Base-by-base conservation (phyloP, 2,888 invertebrate genomes). In the Sipunculus nudus region DNA sequence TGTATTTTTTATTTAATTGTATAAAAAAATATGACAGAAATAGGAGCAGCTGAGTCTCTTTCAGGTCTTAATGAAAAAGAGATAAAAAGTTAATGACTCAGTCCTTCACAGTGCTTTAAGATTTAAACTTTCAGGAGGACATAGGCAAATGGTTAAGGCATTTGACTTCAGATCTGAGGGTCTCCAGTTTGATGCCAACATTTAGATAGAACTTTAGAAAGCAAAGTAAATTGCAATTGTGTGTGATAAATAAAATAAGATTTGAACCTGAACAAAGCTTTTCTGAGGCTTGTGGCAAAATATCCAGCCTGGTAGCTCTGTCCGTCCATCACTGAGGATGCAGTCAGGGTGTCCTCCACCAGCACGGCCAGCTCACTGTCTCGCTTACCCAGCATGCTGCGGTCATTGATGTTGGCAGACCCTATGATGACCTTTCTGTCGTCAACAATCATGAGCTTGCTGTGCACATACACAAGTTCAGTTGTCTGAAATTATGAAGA, bases 391-490 rank as follows among this genome's bases (percentile, higher is more conserved):
- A 95, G 87, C 89, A 98, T 89, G 57, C 96, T 96, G 53, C 98
- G 86, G 81, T 99, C 98, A 79, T 99, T 99, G 73, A 99, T 96
- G 79, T 99, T 99, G 0, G 98, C 97, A 4, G 96, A 97, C 21
- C 98, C 98, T 75, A 97, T 96, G 66, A 99, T 95, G 0, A 94
- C 90, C 2, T 89, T 78, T 87, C 89, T 89, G 82, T 99, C 98
- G 80, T 99, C 98, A 0, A 92, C 92, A 63, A 99, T 94, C 84
- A 98, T 88, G 59, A 99, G 85, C 85, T 99, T 99, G 59, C 96
- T 96, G 85, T 99, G 98, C 16, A 99, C 96, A 84, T 99, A 99
- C 58, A 99, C 90, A 8, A 98, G 86, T 83, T 98, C 98, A 0
- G 96, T 94, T 47, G 96, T 90, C 85, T 87, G 75, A 13, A 63